Percentiles rank a stretch among this genome's conserved stretches.
Conservation (phyloP, 2,797 vertebrate species). For the Nyctibius grandis region DNA sequence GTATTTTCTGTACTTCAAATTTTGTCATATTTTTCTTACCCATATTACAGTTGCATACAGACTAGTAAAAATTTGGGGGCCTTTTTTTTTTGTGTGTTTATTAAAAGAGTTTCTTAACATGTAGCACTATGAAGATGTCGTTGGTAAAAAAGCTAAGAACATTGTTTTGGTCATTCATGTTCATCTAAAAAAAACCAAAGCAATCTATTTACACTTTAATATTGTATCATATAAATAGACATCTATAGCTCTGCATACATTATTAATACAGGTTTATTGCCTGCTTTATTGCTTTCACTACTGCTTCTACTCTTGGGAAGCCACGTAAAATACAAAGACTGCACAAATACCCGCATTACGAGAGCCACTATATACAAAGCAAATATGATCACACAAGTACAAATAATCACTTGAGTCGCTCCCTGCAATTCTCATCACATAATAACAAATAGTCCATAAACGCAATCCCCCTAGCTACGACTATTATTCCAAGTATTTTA, state of each 20-base stretch:
- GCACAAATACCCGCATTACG: conserved; percentile 39
- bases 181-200: conserved; percentile 13
- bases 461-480: conserved; percentile 4
- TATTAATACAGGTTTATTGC: conserved; percentile 77
- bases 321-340: conserved; percentile 58
- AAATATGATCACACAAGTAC: conserved; percentile 68
- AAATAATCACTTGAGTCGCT: conserved; percentile 39
- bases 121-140: not conserved
- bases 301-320: conserved; percentile 71
- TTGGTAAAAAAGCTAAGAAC: not conserved
- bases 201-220: conserved; percentile 57
- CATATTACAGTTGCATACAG: not conserved
- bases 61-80: not conserved
- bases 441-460: conserved; percentile 62
- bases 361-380: conserved; percentile 51
- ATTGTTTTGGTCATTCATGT: conserved; percentile 48
- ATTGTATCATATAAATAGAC: conserved; percentile 68
- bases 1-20: not conserved
- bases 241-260: conserved; percentile 72
- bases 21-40: not conserved
- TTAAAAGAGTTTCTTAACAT: not conserved
- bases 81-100: not conserved
- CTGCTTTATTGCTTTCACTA: conserved; percentile 73
- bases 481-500: conserved; percentile 6
- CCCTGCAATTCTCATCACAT: conserved; percentile 44